phyloP scores from a whole-genome alignment of 2,113 vertebrate genomes.

The Petromus typicus region DNA sequence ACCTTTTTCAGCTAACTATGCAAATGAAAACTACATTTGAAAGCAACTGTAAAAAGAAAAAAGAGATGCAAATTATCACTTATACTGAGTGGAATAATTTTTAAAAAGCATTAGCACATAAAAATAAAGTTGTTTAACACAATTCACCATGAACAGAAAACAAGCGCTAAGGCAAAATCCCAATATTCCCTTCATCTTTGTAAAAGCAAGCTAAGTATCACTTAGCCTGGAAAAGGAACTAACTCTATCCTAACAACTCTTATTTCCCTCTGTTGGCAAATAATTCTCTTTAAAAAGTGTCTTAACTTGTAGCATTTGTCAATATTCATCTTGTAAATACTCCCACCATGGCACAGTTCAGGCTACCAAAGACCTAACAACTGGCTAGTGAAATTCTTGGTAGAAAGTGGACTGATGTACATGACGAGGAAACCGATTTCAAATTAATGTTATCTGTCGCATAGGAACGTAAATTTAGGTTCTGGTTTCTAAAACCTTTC shows the following conservation, averaged over 20 bases:
- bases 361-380: not conserved
- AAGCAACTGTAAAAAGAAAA: not conserved
- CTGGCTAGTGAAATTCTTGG: not conserved
- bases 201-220: not conserved
- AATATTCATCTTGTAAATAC: not conserved
- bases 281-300: not conserved
- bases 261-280: not conserved
- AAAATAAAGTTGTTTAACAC: not conserved
- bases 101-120: not conserved
- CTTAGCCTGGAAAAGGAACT: conserved; percentile 1
- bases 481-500: conserved; percentile 10
- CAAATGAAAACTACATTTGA: not conserved
- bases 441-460: not conserved
- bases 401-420: not conserved
- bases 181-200: not conserved
- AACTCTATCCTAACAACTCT: conserved; percentile 4
- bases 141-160: not conserved
- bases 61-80: not conserved
- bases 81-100: not conserved
- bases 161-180: not conserved
- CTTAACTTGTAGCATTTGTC: not conserved
- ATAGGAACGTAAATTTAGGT: not conserved
- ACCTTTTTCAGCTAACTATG: not conserved
- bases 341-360: not conserved
- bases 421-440: conserved; percentile 14